Evolutionary conservation across 2,888 invertebrate genomes (phyloP).

Genomic region (Spilosoma lubricipeda): DNA sequence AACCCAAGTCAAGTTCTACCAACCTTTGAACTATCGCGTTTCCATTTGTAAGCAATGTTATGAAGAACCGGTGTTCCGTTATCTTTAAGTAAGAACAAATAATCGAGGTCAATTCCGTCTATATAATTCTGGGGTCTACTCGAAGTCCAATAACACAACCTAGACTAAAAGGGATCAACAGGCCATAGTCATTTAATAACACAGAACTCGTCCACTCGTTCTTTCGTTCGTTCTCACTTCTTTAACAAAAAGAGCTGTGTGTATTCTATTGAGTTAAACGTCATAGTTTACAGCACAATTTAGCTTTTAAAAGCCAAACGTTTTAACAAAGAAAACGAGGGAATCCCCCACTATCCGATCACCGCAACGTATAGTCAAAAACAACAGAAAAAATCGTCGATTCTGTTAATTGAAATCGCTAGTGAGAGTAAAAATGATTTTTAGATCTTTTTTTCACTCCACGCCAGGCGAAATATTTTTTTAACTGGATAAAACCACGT

Average conservation of each 20-base stretch:
- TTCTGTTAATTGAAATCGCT: slow-evolving; percentile 50
- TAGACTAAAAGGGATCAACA: no score
- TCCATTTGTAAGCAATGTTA: no score
- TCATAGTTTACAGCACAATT: background rate
- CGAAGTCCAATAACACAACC: no score
- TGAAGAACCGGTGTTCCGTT: no score
- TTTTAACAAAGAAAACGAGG: background rate
- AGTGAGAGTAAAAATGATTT: slow-evolving; percentile 41
- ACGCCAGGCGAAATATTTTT: slow-evolving; percentile 48
- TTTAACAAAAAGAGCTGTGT: no score
- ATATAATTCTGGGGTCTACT: no score
- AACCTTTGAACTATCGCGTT: no score
- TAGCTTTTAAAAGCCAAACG: background rate
- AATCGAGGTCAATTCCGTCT: no score
- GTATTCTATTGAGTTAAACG: background rate
- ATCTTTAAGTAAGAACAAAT: no score
- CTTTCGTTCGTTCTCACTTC: no score
- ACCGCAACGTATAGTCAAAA: slow-evolving; percentile 30
- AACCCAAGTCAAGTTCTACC: no score
- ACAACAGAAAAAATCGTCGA: slow-evolving; percentile 37
- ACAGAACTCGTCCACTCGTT: background rate
- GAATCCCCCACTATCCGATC: slow-evolving; percentile 27
- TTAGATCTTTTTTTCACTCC: slow-evolving; percentile 30
- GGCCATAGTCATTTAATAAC: no score
- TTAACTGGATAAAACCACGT: slow-evolving; percentile 33